Base-by-base conservation (phyloP, 1,140 invertebrate genomes). In the Andrena cerasifolii region DNA sequence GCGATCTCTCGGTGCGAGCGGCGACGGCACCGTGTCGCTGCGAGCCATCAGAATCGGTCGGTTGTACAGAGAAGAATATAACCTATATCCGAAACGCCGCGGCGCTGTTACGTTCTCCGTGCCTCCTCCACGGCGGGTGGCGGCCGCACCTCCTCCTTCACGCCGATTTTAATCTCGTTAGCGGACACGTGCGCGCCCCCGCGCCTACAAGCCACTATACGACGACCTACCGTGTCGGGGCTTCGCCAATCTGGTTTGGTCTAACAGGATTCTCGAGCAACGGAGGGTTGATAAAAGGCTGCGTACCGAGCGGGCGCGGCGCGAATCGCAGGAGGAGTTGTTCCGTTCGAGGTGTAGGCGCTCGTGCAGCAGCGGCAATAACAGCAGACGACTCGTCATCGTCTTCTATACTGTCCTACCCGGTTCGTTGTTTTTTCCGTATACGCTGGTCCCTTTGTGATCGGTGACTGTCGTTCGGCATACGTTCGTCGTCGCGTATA, bases 221-320 rank as follows among this genome's bases (percentile, higher is more conserved):
- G 66, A 77, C 74, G 66, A 77, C 66, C 58, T 83, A 79, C 68
- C 83, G 83, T 79, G 77, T 84, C 84, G 84, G 83, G 92, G 92
- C 91, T 93, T 93, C 92, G 86, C 84, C 89, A 94, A 94, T 94
- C 92, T 92, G 91, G 91, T 93, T 92, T 93, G 91, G 84, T 87
- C 87, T 93, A 93, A 93, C 92, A 90, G 89, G 92, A 93, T 93
- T 93, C 86, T 68, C 82, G 78, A 78, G 83, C 83, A 85, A 77
- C 82, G 74, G 84, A 87, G 86, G 89, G 86, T 90, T 89, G 87
- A 92, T 92, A 92, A 91, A 90, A 90, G 86, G 86, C 85, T 85
- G 88, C 85, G 87, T 85, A 86, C 68, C 70, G 76, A 80, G 74
- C 84, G 86, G 86, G 84, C 87, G 87, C 86, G 85, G 80, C 84